phyloP scores from a whole-genome alignment of 1,140 invertebrate genomes.

The Drosophila grimshawi region DNA sequence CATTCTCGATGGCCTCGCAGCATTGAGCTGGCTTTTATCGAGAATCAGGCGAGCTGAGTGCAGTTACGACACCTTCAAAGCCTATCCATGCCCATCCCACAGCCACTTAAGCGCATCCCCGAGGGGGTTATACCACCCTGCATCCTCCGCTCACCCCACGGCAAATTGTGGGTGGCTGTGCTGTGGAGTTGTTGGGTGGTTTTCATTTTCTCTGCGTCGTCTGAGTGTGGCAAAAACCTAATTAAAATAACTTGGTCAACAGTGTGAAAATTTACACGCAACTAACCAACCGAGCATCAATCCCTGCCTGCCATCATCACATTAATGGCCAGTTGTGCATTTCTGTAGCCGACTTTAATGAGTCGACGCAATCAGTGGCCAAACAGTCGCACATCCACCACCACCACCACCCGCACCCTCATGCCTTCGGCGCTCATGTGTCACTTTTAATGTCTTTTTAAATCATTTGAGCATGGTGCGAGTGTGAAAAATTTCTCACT shows the following conservation, averaged over 20 bases:
- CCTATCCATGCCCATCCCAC: constrained; percentile 28
- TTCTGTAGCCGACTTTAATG: constrained; percentile 66
- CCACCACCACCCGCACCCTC: background rate
- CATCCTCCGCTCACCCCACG: constrained; percentile 12
- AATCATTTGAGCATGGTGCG: constrained; percentile 58
- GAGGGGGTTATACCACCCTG: constrained; percentile 41
- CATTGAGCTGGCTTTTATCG: constrained; percentile 62
- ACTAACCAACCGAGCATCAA: constrained; percentile 35
- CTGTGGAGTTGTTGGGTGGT: background rate
- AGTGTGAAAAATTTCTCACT: constrained; percentile 22
- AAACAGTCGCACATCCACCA: constrained; percentile 15
- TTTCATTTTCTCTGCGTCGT: constrained; percentile 2
- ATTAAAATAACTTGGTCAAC: constrained; percentile 76
- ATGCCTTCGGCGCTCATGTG: constrained; percentile 22
- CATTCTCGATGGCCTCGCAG: too few species aligned
- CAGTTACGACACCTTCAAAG: constrained; percentile 81
- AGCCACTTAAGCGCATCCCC: constrained; percentile 76
- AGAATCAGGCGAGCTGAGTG: constrained; percentile 73
- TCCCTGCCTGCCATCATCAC: background rate
- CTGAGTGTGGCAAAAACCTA: constrained; percentile 49
- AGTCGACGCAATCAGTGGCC: constrained; percentile 54
- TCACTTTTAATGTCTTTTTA: constrained; percentile 73
- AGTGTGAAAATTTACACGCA: constrained; percentile 56
- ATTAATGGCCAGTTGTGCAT: constrained; percentile 59
- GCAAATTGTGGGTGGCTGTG: constrained; percentile 4